Conservation (phyloP, 2,113 vertebrate species). For the Panthera uncia region DNA sequence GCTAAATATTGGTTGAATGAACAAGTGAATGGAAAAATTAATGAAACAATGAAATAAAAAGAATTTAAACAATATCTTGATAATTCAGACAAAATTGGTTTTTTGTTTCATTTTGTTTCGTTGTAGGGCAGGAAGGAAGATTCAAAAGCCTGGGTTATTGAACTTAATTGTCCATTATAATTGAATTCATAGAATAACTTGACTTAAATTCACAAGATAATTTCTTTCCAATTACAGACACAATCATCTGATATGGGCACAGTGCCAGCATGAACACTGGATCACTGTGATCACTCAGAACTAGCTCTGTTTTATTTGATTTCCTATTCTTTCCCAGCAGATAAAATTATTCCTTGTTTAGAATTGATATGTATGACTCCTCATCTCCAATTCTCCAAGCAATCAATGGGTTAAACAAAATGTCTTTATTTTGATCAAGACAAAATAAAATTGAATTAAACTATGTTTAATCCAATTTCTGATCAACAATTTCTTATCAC, state of each 20-base stretch:
- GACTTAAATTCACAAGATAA: slow-evolving; percentile 60
- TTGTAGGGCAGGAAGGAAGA: background rate
- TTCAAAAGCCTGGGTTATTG: slow-evolving; percentile 53
- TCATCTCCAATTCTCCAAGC: slow-evolving; percentile 10
- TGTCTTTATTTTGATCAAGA: background rate
- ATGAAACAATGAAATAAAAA: background rate
- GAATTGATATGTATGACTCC: slow-evolving; percentile 19
- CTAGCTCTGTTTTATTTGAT: background rate
- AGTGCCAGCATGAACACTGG: background rate
- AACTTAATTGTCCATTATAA: slow-evolving; percentile 67
- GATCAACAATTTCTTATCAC: background rate
- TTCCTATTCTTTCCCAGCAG: background rate
- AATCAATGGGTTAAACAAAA: background rate
- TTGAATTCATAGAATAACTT: slow-evolving; percentile 68
- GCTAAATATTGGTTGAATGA: background rate
- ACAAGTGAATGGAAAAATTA: background rate
- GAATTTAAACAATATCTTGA: slow-evolving; percentile 26
- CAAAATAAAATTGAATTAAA: slow-evolving; percentile 51
- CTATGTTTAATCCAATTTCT: background rate
- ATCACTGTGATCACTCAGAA: slow-evolving; percentile 4
- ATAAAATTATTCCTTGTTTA: slow-evolving; percentile 19
- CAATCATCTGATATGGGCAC: slow-evolving; percentile 37
- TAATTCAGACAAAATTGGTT: slow-evolving; percentile 19
- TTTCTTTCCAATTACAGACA: slow-evolving; percentile 60
- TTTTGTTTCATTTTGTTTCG: background rate